phyloP scores from a whole-genome alignment of 2,797 vertebrate genomes.

The Argya squamiceps region DNA sequence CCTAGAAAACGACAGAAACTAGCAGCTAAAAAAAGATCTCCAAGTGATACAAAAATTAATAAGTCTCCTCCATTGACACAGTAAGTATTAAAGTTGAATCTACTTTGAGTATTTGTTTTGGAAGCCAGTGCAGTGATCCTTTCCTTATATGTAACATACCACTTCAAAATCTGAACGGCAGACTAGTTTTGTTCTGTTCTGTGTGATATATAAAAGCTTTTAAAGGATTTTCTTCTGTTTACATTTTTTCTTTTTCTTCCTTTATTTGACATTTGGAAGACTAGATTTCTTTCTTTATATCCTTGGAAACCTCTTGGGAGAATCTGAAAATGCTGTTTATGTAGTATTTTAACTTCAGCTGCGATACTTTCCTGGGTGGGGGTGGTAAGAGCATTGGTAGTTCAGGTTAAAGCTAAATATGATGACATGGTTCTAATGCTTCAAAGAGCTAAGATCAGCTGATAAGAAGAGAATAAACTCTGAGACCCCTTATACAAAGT shows the following conservation, averaged over 20 bases:
- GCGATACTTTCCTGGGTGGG: not conserved
- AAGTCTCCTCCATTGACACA: slow-evolving; percentile 66
- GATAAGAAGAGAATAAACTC: not conserved
- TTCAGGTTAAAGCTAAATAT: not conserved
- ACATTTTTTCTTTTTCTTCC: not conserved
- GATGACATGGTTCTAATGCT: not conserved
- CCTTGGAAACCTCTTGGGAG: not conserved
- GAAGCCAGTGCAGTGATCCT: not conserved
- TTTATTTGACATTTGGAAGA: slow-evolving; percentile 22
- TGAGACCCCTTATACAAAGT: not conserved
- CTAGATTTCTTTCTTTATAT: not conserved
- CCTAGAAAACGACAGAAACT: slow-evolving; percentile 69
- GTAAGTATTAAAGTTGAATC: slow-evolving; percentile 64
- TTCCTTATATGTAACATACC: not conserved
- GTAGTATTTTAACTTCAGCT: not conserved
- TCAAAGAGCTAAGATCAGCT: not conserved
- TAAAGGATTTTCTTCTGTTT: slow-evolving; percentile 38
- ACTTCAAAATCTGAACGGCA: not conserved
- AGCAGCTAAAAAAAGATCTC: slow-evolving; percentile 67
- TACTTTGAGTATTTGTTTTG: not conserved
- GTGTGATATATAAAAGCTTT: slow-evolving; percentile 18
- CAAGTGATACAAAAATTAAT: slow-evolving; percentile 62
- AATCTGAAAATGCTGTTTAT: not conserved
- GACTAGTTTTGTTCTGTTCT: not conserved
- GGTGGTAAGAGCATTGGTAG: not conserved